Evolutionary conservation across 2,113 vertebrate species (phyloP).

Genomic region (Ceyx cyanopectus): DNA sequence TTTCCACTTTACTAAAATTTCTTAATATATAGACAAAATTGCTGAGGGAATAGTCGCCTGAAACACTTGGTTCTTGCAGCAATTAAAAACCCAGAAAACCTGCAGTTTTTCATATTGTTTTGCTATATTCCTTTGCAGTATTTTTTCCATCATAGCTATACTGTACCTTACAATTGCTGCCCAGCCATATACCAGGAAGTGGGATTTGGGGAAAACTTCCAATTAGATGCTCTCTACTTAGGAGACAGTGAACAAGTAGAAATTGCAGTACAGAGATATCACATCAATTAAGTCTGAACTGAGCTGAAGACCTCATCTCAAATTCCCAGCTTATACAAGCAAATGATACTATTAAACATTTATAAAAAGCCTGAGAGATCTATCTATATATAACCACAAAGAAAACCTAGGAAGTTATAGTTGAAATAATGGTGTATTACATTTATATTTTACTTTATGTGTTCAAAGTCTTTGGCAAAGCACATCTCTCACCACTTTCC

Average conservation of each 20-base stretch:
- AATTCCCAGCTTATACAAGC: background rate
- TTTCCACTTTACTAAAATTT: background rate
- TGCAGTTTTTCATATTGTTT: background rate
- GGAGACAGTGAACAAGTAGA: background rate
- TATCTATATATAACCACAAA: conserved; percentile 1
- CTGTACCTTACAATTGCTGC: background rate
- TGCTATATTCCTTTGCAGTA: background rate
- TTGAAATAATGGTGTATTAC: conserved; percentile 1
- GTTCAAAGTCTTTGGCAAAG: background rate
- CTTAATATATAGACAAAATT: background rate
- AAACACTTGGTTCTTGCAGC: background rate
- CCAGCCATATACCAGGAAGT: background rate
- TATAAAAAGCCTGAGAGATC: background rate
- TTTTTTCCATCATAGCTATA: background rate
- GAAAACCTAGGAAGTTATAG: background rate
- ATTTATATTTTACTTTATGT: background rate
- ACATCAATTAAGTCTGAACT: background rate
- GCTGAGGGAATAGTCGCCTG: background rate
- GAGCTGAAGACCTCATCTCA: conserved; percentile 15
- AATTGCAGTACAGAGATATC: background rate
- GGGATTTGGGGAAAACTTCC: background rate
- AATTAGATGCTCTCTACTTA: background rate
- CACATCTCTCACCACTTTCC: background rate
- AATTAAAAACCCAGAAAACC: background rate
- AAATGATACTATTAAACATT: conserved; percentile 31